Conservation (phyloP, 2,797 vertebrate genomes). For the Sciurus vulgaris region DNA sequence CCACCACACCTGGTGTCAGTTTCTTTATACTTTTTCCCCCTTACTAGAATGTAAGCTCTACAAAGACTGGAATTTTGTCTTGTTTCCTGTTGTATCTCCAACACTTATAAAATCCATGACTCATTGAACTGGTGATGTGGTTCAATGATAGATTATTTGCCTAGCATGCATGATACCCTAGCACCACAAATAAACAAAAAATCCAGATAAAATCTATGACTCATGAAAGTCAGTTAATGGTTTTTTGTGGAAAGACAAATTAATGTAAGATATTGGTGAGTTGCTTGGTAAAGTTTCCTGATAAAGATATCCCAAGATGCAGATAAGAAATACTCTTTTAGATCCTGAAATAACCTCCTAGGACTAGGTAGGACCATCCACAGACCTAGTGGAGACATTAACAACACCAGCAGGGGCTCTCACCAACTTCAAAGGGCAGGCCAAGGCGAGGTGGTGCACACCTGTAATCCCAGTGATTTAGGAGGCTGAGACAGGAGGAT, state of each 20-base stretch:
- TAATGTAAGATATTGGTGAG: neutral
- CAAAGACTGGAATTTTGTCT: neutral
- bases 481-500: too few relatives aligned
- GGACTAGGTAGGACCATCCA: too few relatives aligned
- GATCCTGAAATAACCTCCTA: neutral
- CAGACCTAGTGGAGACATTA: neutral
- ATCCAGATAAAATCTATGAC: too few relatives aligned
- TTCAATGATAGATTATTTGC: too few relatives aligned
- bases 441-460: too few relatives aligned
- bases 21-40: neutral
- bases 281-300: neutral
- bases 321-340: constrained; percentile 21
- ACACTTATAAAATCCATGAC: neutral
- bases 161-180: too few relatives aligned
- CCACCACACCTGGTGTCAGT: neutral
- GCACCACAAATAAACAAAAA: too few relatives aligned
- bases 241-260: neutral
- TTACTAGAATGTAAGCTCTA: neutral
- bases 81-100: neutral
- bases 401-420: neutral
- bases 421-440: neutral
- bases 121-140: neutral
- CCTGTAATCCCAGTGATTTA: too few relatives aligned
- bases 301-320: neutral
- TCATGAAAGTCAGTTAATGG: neutral